Evolutionary conservation across 2,888 invertebrate species (phyloP).

Genomic region (Amorpha juglandis): DNA sequence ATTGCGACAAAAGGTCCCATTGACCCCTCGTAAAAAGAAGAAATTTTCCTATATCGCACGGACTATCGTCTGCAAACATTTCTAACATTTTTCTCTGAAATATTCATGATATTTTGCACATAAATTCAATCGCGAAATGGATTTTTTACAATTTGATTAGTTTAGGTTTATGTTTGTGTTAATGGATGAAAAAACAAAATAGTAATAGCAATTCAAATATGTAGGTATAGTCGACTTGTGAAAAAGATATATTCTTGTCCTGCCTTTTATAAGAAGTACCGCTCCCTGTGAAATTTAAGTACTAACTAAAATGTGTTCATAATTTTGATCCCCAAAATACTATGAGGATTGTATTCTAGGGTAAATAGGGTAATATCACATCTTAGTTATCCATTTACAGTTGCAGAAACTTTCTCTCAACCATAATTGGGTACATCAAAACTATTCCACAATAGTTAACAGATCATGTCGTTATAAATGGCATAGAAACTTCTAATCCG

Average conservation of each 20-base stretch:
- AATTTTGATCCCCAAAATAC: no score
- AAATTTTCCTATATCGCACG: constrained; percentile 26
- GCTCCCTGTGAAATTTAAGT: no score
- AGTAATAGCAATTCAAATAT: no score
- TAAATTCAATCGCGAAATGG: no score
- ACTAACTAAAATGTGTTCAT: no score
- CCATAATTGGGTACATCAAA: constrained; percentile 16
- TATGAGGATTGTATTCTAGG: no score
- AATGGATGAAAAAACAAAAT: no score
- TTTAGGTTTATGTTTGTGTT: not conserved
- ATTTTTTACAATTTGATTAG: not conserved
- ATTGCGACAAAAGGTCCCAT: constrained; percentile 39
- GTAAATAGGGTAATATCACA: not conserved
- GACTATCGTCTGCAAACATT: constrained; percentile 12
- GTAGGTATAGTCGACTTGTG: no score
- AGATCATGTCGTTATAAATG: not conserved
- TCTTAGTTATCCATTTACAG: constrained; percentile 26
- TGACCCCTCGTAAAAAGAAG: constrained; percentile 39
- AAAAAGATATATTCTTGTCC: no score
- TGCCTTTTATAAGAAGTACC: no score
- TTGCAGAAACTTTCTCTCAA: constrained; percentile 26
- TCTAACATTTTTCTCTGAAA: not conserved
- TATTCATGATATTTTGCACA: no score
- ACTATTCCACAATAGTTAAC: not conserved
- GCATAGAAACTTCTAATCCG: not conserved